phyloP scores from a whole-genome alignment of 2,888 invertebrate species.

The Lasioglossum malachurum region DNA sequence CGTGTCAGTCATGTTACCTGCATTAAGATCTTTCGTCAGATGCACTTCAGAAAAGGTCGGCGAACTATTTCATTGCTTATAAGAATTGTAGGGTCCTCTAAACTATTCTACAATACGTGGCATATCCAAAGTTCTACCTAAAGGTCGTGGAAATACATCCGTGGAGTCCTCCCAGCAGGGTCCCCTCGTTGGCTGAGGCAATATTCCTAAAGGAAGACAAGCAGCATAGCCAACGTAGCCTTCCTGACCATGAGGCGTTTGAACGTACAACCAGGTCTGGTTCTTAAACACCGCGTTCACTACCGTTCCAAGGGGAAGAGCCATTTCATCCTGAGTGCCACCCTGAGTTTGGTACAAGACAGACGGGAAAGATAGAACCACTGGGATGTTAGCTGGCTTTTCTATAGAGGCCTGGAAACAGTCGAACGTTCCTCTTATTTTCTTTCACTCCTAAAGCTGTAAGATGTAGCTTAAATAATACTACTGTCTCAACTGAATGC shows the following conservation, averaged over 20 bases:
- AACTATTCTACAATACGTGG: neutral
- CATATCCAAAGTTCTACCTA: conserved; percentile 82
- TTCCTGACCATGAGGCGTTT: conserved; percentile 94
- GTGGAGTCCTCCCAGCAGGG: conserved; percentile 94
- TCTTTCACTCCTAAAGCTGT: neutral
- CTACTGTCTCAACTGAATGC: neutral
- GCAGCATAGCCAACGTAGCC: conserved; percentile 92
- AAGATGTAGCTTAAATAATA: neutral
- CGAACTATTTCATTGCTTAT: neutral
- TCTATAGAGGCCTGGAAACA: conserved; percentile 90
- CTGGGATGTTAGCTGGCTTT: conserved; percentile 94
- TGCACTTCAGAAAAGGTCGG: neutral
- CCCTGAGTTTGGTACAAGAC: conserved; percentile 91
- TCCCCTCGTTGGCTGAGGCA: conserved; percentile 88
- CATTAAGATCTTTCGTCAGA: neutral
- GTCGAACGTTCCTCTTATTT: neutral
- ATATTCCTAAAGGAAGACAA: conserved; percentile 91
- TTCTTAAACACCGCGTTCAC: conserved; percentile 95
- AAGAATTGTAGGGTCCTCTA: neutral
- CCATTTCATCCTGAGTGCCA: conserved; percentile 89
- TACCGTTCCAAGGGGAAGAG: conserved; percentile 92
- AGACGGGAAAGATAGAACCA: conserved; percentile 91
- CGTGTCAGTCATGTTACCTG: conserved; percentile 91
- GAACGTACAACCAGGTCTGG: conserved; percentile 93
- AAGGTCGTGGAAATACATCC: conserved; percentile 92